Evolutionary conservation across 2,113 vertebrate genomes (phyloP).

Genomic region (Leptodactylus fuscus): DNA sequence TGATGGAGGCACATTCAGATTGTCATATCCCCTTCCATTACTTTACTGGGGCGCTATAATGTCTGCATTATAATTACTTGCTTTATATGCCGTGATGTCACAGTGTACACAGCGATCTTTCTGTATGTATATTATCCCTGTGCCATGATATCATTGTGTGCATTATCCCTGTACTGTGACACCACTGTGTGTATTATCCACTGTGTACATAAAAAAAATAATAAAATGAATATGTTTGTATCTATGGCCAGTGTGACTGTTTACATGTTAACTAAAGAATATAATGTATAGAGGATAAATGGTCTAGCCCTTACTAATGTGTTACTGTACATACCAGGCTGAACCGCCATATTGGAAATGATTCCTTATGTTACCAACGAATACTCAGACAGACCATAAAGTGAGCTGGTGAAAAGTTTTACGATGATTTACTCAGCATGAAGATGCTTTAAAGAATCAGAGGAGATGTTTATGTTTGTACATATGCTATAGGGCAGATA

Average conservation of each 20-base stretch:
- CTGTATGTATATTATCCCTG: too few species aligned
- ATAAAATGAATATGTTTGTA: neutral
- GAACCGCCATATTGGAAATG: neutral
- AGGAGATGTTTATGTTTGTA: slow-evolving; percentile 16
- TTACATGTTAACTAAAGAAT: neutral
- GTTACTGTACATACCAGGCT: neutral
- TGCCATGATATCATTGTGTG: too few species aligned
- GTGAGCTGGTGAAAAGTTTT: neutral
- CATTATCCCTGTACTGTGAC: too few species aligned
- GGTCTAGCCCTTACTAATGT: too few species aligned
- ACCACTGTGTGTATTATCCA: too few species aligned
- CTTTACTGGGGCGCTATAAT: too few species aligned
- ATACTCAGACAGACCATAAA: neutral
- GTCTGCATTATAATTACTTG: too few species aligned
- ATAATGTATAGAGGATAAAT: neutral
- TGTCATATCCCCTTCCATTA: too few species aligned
- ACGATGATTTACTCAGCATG: neutral
- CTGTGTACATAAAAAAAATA: too few species aligned
- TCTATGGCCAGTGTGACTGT: neutral
- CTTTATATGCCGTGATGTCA: too few species aligned
- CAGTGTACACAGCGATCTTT: too few species aligned
- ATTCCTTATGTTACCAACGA: neutral
- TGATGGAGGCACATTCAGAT: too few species aligned
- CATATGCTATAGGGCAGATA: neutral
- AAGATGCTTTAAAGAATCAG: neutral